These are phyloP conservation scores for Alexandromys fortis DNA, from an alignment of 2,113 vertebrate species.

Conservation along the genomic window DNA sequence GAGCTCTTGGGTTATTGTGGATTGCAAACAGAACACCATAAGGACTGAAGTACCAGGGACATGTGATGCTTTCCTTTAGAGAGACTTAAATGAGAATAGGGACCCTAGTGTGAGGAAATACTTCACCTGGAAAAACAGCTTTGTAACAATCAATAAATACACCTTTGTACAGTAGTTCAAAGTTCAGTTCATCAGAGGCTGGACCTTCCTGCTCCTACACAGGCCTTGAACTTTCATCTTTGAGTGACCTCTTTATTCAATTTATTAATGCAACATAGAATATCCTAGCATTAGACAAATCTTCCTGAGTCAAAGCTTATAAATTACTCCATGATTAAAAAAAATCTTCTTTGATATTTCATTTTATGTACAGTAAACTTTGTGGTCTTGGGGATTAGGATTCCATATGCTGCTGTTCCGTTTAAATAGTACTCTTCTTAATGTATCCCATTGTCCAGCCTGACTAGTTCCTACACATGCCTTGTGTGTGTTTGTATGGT, in stretches of 20 bases:
- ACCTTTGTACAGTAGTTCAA: background rate
- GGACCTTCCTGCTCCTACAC: background rate
- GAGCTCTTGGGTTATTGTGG: background rate
- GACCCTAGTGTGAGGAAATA: background rate
- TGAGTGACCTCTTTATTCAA: background rate
- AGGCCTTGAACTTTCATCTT: background rate
- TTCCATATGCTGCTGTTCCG: background rate
- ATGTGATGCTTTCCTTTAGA: background rate
- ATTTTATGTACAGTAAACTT: constrained; percentile 13
- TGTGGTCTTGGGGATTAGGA: background rate
- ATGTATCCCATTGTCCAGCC: background rate
- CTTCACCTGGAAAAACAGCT: background rate
- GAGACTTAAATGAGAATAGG: background rate
- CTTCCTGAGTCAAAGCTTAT: constrained; percentile 26
- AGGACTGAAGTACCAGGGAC: background rate
- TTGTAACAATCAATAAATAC: background rate
- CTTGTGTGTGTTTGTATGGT: background rate
- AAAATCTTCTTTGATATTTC: background rate
- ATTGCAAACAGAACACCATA: background rate
- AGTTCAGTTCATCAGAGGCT: background rate
- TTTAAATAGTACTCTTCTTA: background rate
- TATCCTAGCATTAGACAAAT: background rate
- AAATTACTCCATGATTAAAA: constrained; percentile 8
- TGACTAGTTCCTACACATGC: constrained; percentile 10
- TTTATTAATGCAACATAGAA: background rate